Conservation (phyloP, 2,888 invertebrate genomes). For the Limenitis camilla region DNA sequence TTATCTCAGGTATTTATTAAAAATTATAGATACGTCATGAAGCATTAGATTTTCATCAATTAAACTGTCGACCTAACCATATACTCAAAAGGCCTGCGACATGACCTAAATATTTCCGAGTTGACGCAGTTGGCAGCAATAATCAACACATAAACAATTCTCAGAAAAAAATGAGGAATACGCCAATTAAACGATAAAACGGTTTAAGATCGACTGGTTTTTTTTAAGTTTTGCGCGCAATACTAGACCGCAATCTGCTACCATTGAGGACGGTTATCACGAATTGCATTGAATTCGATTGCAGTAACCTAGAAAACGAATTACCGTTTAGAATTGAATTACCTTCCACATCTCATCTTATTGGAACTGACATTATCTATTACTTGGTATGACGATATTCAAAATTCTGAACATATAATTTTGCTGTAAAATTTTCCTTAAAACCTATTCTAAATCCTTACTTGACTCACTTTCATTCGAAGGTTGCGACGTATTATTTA, state of each 20-base stretch:
- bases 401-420: neutral
- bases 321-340: slow-evolving; percentile 32
- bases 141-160: slow-evolving; percentile 14
- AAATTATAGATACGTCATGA: too few species aligned
- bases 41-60: slow-evolving; percentile 5
- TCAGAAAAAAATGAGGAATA: slow-evolving; percentile 12
- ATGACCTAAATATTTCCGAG: slow-evolving; percentile 13
- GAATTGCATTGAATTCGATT: slow-evolving; percentile 37
- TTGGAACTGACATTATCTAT: slow-evolving; percentile 3
- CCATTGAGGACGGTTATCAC: slow-evolving; percentile 38
- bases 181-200: slow-evolving; percentile 17
- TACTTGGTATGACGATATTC: slow-evolving; percentile 28
- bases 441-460: too few species aligned
- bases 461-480: too few species aligned
- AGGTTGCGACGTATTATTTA: too few species aligned
- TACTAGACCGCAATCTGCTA: slow-evolving; percentile 36
- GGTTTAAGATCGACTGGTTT: slow-evolving; percentile 29
- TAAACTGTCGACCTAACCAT: slow-evolving; percentile 2
- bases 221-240: slow-evolving; percentile 40
- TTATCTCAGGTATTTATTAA: too few species aligned
- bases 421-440: neutral
- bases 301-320: slow-evolving; percentile 47
- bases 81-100: slow-evolving; percentile 11
- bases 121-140: slow-evolving; percentile 17
- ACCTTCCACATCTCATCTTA: slow-evolving; percentile 20